These are phyloP conservation scores for Salpingus planirostris DNA, from an alignment of 2,888 invertebrate genomes.

Conservation along the genomic window DNA sequence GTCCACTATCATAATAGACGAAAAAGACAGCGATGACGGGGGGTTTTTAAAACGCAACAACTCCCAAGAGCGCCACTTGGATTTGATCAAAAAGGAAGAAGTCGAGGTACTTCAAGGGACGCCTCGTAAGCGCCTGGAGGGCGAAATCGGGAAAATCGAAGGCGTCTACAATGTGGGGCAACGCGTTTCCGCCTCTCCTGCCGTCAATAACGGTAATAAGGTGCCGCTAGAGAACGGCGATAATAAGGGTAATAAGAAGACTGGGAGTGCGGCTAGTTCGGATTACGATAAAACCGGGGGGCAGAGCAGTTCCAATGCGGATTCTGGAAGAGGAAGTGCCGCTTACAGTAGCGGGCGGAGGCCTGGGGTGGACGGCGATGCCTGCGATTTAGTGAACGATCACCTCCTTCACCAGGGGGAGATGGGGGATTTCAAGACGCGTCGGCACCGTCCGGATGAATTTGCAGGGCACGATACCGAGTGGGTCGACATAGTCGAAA, in stretches of 20 bases:
- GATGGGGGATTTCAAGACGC: too few relatives aligned
- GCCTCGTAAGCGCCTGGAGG: conserved; percentile 34
- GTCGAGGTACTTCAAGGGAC: conserved; percentile 34
- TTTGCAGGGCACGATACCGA: conserved; percentile 55
- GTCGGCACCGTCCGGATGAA: neutral
- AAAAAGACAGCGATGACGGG: conserved; percentile 43
- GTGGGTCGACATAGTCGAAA: conserved; percentile 76
- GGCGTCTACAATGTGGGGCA: conserved; percentile 52
- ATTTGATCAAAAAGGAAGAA: conserved; percentile 15
- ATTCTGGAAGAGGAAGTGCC: conserved; percentile 73
- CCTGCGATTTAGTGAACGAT: too few relatives aligned
- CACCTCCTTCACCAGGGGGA: too few relatives aligned
- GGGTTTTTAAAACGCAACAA: conserved; percentile 49
- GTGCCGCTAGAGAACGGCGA: conserved; percentile 45
- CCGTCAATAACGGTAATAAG: conserved; percentile 45
- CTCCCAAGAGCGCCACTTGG: conserved; percentile 27
- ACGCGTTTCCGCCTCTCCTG: conserved; percentile 35
- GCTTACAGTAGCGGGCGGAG: conserved; percentile 67
- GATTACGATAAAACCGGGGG: conserved; percentile 71
- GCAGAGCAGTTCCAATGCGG: conserved; percentile 63
- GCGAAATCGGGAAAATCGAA: conserved; percentile 41
- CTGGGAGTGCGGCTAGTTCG: conserved; percentile 56
- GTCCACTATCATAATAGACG: conserved; percentile 5
- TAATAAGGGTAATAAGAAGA: conserved; percentile 43
- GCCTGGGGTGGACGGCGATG: conserved; percentile 49